Evolutionary conservation across 2,797 vertebrate species (phyloP).

Genomic region (Coreius guichenoti): DNA sequence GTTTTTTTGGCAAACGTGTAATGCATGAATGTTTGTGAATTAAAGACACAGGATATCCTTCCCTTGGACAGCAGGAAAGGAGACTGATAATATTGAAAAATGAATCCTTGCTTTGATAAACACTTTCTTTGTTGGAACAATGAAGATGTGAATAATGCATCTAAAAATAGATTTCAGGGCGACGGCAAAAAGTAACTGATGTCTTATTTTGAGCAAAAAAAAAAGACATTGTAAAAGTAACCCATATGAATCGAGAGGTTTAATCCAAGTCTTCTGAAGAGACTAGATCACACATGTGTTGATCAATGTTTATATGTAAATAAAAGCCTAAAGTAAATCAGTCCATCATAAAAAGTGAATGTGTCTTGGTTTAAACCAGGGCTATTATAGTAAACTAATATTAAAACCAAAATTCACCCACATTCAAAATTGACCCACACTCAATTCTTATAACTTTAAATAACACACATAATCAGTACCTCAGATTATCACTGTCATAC

Average conservation of each 20-base stretch:
- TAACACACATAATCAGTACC: no score
- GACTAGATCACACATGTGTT: neutral
- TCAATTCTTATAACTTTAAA: no score
- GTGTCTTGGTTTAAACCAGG: neutral
- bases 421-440: no score
- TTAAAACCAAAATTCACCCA: neutral
- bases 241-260: no score
- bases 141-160: conserved; percentile 34
- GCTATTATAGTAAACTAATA: neutral
- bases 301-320: no score
- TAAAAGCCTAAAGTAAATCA: neutral
- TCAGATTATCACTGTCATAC: no score
- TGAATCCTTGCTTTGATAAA: conserved; percentile 66
- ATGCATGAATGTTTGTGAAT: conserved; percentile 13
- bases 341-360: neutral
- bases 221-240: no score
- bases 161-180: conserved; percentile 24
- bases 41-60: conserved; percentile 72
- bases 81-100: conserved; percentile 68
- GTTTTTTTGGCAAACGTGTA: neutral
- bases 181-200: neutral
- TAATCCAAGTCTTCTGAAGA: neutral
- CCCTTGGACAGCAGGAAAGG: conserved; percentile 63
- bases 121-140: conserved; percentile 63
- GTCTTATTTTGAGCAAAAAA: neutral